Conservation (phyloP, 2,113 vertebrate genomes). For the Mustela lutreola region DNA sequence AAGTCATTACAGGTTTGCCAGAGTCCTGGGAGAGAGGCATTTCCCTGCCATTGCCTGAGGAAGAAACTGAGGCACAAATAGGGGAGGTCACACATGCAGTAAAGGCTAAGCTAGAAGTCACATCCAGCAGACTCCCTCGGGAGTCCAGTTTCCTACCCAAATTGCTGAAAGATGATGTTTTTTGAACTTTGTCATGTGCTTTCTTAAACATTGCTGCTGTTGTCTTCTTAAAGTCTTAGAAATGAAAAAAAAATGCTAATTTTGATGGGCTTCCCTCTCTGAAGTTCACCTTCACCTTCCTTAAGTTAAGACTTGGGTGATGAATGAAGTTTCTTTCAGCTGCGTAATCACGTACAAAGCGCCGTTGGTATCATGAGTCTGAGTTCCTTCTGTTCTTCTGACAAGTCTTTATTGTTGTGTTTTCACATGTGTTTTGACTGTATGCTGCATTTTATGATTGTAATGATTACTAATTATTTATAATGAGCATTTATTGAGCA, state of each 20-base stretch:
- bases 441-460: neutral
- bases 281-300: neutral
- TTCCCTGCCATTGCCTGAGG: neutral
- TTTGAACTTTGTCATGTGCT: neutral
- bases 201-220: neutral
- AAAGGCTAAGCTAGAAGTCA: neutral
- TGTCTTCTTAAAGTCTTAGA: neutral
- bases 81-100: neutral
- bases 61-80: neutral
- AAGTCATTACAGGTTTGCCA: neutral
- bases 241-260: neutral
- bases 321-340: neutral
- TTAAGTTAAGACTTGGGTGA: neutral
- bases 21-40: neutral
- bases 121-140: no score
- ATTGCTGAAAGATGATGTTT: neutral
- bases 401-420: neutral
- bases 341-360: neutral
- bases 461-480: neutral
- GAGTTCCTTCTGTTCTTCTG: neutral
- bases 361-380: neutral
- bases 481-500: neutral
- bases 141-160: neutral
- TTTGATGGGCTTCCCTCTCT: neutral
- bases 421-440: neutral